Evolutionary conservation across 2,113 vertebrate genomes (phyloP).

Genomic region (Pagrus major): DNA sequence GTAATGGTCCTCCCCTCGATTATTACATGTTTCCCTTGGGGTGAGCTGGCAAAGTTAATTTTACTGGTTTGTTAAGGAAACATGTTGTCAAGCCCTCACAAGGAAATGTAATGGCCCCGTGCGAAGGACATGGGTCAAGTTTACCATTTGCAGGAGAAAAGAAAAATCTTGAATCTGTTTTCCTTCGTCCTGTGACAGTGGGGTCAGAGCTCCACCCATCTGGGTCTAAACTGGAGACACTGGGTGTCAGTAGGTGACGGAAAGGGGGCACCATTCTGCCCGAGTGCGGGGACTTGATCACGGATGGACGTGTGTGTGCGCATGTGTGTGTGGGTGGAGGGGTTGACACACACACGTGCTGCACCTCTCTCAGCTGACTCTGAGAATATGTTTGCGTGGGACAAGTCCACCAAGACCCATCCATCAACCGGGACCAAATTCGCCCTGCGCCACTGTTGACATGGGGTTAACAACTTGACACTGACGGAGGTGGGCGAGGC

Average conservation of each 20-base stretch:
- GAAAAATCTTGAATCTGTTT: conserved; percentile 48
- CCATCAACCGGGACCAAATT: conserved; percentile 84
- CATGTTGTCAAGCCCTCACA: conserved; percentile 64
- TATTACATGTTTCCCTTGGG: conserved; percentile 56
- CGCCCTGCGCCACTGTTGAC: conserved; percentile 84
- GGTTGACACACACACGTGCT: conserved; percentile 62
- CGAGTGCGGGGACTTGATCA: conserved; percentile 29
- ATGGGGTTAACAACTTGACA: conserved; percentile 89
- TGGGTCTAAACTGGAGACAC: conserved; percentile 57
- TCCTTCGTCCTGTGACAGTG: conserved; percentile 49
- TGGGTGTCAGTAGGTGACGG: conserved; percentile 63
- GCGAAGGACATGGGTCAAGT: conserved; percentile 72
- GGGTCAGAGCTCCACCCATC: conserved; percentile 76
- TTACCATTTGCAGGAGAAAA: conserved; percentile 55
- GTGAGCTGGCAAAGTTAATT: conserved; percentile 60
- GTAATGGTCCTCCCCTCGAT: conserved; percentile 54
- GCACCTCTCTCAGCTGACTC: conserved; percentile 82
- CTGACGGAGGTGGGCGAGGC: conserved; percentile 82
- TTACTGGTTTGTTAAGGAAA: conserved; percentile 68
- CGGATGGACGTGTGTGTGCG: conserved; percentile 36
- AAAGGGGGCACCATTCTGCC: conserved; percentile 32
- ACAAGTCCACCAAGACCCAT: conserved; percentile 87
- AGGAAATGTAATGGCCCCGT: conserved; percentile 51
- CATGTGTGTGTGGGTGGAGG: conserved; percentile 61
- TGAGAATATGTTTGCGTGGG: conserved; percentile 84